Conservation (phyloP, 2,113 vertebrate species). For the Cebus imitator region DNA sequence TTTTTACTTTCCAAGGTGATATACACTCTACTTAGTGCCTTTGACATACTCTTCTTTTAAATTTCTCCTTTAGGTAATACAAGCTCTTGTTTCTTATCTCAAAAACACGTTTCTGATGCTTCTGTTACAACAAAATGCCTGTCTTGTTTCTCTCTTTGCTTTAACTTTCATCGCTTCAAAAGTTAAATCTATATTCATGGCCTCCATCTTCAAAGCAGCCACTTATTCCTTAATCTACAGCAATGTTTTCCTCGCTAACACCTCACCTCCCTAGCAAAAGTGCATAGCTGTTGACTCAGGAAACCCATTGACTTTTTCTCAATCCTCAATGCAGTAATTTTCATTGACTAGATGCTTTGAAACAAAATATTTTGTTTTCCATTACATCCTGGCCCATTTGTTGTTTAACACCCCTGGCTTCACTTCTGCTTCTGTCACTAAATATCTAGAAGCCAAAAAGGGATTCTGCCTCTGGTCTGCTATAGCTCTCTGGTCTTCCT, state of each 20-base stretch:
- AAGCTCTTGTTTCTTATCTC: background rate
- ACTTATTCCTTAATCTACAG: background rate
- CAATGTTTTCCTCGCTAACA: background rate
- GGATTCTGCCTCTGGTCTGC: background rate
- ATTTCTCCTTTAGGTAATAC: background rate
- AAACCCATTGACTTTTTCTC: constrained; percentile 5
- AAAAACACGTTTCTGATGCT: background rate
- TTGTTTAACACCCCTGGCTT: background rate
- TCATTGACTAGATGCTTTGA: background rate
- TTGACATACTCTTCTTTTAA: background rate
- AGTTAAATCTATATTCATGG: background rate
- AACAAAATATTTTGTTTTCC: background rate
- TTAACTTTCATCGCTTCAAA: background rate
- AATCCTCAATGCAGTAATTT: background rate
- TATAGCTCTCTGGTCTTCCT: background rate
- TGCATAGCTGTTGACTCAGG: background rate
- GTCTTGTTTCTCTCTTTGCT: background rate
- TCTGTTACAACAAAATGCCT: background rate
- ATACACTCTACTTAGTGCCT: background rate
- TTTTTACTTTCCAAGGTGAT: background rate
- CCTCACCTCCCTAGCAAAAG: background rate
- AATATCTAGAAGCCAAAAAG: background rate
- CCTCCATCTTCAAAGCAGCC: background rate
- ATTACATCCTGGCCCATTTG: background rate
- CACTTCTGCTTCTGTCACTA: background rate